Evolutionary conservation across 1,140 invertebrate species (phyloP).

Genomic region (Apis cerana): DNA sequence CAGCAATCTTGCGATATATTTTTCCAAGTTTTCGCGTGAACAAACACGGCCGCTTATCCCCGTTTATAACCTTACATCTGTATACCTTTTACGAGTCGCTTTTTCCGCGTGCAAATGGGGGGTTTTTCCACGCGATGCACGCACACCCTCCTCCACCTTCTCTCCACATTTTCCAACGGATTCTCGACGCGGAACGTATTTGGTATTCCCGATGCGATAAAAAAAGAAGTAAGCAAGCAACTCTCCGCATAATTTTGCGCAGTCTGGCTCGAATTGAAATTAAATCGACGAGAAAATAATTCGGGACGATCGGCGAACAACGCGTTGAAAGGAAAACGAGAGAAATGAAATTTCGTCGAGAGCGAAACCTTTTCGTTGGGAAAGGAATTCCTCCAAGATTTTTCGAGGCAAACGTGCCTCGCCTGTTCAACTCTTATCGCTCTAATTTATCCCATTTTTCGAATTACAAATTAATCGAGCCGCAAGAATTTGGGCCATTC

Average conservation of each 20-base stretch:
- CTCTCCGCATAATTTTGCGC: not conserved
- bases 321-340: not conserved
- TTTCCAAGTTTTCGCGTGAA: not conserved
- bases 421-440: too few relatives aligned
- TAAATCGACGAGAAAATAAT: conserved; percentile 43
- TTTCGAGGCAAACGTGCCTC: not conserved
- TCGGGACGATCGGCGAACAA: not conserved
- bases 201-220: conserved; percentile 18
- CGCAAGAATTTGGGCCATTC: not conserved
- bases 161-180: not conserved
- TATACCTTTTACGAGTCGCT: not conserved
- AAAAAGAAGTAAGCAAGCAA: not conserved
- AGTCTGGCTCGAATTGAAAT: conserved; percentile 18
- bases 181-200: not conserved
- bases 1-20: not conserved
- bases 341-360: conserved; percentile 23
- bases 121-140: conserved; percentile 21
- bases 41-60: not conserved
- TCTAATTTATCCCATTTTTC: too few relatives aligned
- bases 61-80: not conserved
- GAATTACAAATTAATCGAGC: too few relatives aligned
- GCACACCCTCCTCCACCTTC: not conserved
- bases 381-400: not conserved
- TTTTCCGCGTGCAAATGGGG: not conserved
- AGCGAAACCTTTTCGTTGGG: too few relatives aligned